Evolutionary conservation across 2,888 invertebrate genomes (phyloP), one percentile per base, ranked within the genome.

Genomic region (Heliconius aoede): DNA sequence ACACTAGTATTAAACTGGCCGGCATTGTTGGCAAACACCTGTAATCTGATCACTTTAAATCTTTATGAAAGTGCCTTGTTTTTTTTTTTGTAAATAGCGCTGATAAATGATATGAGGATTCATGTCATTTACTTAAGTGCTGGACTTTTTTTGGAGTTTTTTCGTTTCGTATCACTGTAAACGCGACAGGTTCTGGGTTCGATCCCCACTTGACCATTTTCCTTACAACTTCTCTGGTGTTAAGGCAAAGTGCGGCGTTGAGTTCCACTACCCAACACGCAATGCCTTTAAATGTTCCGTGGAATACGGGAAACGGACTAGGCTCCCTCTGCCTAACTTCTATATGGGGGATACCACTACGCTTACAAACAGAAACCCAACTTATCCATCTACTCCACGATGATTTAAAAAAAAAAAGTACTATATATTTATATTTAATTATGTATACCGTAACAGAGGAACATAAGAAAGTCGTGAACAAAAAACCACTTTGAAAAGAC

Each of bases 1-100:
- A 69, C 69, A 8, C 8, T 40, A 8, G 51, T 69, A 69, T 67
- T 68, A 51, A 55, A 51, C 51, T 11, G 9, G 30, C 30, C 51
- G 13, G 55, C 30, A 69, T 55, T 69, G 69, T 69, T 69, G 55
- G 55, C 69, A 69, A 69, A 69, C 24, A 4, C n/a, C 30, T 55
- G n/a, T 69, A 69, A 69, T 69, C 69, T 32, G 32, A 55, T n/a
- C 15, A 69, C 55, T n/a, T 69, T 69, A 69, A 55, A 69, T 69
- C 69, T 69, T 69, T 69, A 69, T 55, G 55, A 55, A 55, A 32
- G 0, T 24, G 0, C 15, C 30, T 69, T 55, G n/a, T 0, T 55
- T 30, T 58, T 0, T 55, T 30, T 58, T 69, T 69, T 28, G 30
- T 55, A 32, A 69, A 69, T 55, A 4, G 55, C 69, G 55, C 32